Percentiles rank a stretch among this genome's conserved stretches.
phyloP scores from a whole-genome alignment of 2,888 invertebrate genomes.

The Xanthorhoe spadicearia region DNA sequence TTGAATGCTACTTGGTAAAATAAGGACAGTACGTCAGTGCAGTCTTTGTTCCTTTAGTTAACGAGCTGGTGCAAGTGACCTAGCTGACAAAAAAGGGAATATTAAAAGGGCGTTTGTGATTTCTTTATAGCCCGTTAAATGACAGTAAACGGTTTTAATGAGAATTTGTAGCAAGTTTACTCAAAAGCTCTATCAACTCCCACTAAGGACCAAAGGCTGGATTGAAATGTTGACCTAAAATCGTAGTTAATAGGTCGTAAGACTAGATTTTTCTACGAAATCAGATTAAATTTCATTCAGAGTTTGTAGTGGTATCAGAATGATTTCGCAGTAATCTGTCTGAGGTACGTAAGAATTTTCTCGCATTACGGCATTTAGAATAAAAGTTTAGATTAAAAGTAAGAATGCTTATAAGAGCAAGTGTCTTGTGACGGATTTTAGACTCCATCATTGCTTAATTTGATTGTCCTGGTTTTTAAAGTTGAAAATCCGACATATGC shows the following conservation, averaged over 20 bases:
- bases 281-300: constrained; percentile 5
- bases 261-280: constrained; percentile 8
- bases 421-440: too few species aligned
- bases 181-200: constrained; percentile 24
- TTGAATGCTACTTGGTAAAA: too few species aligned
- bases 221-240: constrained; percentile 24
- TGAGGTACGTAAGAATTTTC: not conserved
- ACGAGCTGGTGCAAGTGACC: constrained; percentile 46
- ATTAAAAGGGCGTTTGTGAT: constrained; percentile 58
- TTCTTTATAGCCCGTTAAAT: constrained; percentile 75
- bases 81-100: constrained; percentile 33
- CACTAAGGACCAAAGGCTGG: constrained; percentile 13
- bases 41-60: not conserved
- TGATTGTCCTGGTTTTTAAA: too few species aligned
- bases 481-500: too few species aligned
- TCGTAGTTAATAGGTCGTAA: constrained; percentile 12
- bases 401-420: too few species aligned
- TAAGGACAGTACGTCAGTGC: not conserved
- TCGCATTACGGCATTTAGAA: too few species aligned
- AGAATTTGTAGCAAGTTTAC: constrained; percentile 59
- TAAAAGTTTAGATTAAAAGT: too few species aligned
- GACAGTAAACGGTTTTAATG: constrained; percentile 76
- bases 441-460: too few species aligned
- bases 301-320: not conserved
- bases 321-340: not conserved